Base-by-base conservation (phyloP, 2,113 vertebrate genomes). In the Bujurquina vittata region DNA sequence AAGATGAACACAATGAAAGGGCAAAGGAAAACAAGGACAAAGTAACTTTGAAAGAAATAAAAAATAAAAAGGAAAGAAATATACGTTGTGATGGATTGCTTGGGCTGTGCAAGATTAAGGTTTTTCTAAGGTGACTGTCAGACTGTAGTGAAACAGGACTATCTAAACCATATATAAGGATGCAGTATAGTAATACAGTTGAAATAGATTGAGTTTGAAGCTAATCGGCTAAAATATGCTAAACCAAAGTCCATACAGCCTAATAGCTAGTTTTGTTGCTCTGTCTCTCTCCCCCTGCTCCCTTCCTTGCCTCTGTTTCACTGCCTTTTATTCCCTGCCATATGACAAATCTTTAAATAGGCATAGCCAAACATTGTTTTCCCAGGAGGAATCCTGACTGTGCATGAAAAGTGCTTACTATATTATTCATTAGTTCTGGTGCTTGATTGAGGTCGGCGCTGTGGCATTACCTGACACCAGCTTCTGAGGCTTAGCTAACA, bases 291-390 rank as follows among this genome's bases (percentile, higher is more conserved):
- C 4, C 18, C 77, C 73, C 40, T 52, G 46, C 67, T 72, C 8
- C n/a, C 26, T 73, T 75, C 54, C 20, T 63, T 59, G n/a, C 29
- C 60, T 77, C 76, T 88, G 73, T 87, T 55, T 88, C 23, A 2
- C 31, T 46, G 20, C 12, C 52, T 83, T 74, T 83, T 63, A 59
- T 76, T 90, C 58, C 81, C 35, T 22, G 29, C 85, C 88, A 84
- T 89, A 87, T 93, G 89, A 94, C 87, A 89, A 85, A 90, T 85
- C 88, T 94, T 93, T 92, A 94, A 95, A 94, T 92, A 94, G 90
- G 82, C 85, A 83, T 88, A 89, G 86, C 90, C 93, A 91, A 92
- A 93, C 89, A 91, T 90, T 91, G 90, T 89, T 91, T 91, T 84
- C 90, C 87, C 63, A 62, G 40, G 88, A 89, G 87, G 76, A 89